Conservation (phyloP, 2,113 vertebrate genomes). For the Reinhardtius hippoglossoides region DNA sequence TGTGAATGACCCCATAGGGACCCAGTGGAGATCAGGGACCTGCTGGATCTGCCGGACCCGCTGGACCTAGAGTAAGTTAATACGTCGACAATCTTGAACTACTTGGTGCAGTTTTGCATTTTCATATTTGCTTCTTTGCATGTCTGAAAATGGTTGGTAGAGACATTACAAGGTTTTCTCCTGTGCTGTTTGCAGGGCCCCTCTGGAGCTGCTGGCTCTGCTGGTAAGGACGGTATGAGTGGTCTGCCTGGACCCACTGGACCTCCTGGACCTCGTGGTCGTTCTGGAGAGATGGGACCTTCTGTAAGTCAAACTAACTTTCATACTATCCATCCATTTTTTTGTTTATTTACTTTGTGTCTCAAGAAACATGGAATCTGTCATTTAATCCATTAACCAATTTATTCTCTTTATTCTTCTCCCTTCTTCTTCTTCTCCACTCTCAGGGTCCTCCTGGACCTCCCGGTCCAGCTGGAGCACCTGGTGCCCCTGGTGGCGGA, state of each 20-base stretch:
- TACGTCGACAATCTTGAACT: not conserved
- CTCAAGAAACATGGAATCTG: not conserved
- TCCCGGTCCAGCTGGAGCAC: constrained; percentile 91
- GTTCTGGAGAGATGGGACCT: constrained; percentile 93
- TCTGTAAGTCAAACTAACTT: constrained; percentile 82
- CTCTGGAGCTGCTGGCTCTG: constrained; percentile 86
- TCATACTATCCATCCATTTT: constrained; percentile 1
- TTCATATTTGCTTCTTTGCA: not conserved
- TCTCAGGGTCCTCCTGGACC: constrained; percentile 91
- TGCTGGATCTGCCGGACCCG: constrained; percentile 91
- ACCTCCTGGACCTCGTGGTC: constrained; percentile 95
- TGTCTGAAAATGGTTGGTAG: not conserved
- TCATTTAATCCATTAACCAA: constrained; percentile 10
- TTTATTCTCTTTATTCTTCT: constrained; percentile 16
- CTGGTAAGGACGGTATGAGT: constrained; percentile 95
- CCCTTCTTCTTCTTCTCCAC: constrained; percentile 2
- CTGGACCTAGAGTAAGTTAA: constrained; percentile 92
- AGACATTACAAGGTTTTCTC: constrained; percentile 5
- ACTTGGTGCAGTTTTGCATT: not conserved
- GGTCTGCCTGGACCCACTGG: constrained; percentile 95
- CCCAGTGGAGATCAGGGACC: constrained; percentile 92
- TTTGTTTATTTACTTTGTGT: not conserved
- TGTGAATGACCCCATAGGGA: constrained; percentile 82
- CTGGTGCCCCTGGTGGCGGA: constrained; percentile 91
- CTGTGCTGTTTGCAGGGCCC: constrained; percentile 85